phyloP scores from a whole-genome alignment of 2,888 invertebrate species.

The Drosophila lacicola region DNA sequence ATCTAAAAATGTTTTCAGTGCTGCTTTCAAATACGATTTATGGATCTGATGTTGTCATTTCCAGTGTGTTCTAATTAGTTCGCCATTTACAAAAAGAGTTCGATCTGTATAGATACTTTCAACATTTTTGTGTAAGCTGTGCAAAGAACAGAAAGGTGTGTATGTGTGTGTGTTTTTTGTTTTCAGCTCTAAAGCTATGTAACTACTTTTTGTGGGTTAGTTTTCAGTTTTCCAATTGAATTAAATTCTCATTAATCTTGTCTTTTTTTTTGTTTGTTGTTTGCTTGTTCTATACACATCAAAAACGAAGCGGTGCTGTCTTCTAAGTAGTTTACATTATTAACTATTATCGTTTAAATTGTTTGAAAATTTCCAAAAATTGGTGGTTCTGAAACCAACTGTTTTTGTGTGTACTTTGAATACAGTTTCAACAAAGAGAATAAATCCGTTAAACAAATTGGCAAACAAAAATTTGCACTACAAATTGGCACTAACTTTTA shows the following conservation, averaged over 20 bases:
- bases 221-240: constrained; percentile 35
- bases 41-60: constrained; percentile 27
- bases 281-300: constrained; percentile 42
- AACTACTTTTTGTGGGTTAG: constrained; percentile 46
- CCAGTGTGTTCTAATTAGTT: background rate
- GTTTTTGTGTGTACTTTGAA: constrained; percentile 41
- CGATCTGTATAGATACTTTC: constrained; percentile 14
- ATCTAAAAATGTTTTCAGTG: constrained; percentile 62
- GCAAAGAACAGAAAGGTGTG: constrained; percentile 36
- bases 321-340: constrained; percentile 37
- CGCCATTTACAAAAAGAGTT: constrained; percentile 31
- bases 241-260: constrained; percentile 41
- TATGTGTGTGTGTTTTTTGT: background rate
- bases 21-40: constrained; percentile 53
- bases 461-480: constrained; percentile 80
- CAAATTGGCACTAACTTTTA: constrained; percentile 78
- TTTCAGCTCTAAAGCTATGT: constrained; percentile 28
- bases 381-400: constrained; percentile 80
- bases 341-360: constrained; percentile 28
- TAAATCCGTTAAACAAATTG: constrained; percentile 29
- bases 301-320: constrained; percentile 62
- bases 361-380: constrained; percentile 76
- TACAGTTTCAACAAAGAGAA: constrained; percentile 32
- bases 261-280: background rate
- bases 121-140: constrained; percentile 34